These are phyloP conservation scores for Chrysolina americana DNA, from an alignment of 2,888 invertebrate species.

Conservation along the genomic window DNA sequence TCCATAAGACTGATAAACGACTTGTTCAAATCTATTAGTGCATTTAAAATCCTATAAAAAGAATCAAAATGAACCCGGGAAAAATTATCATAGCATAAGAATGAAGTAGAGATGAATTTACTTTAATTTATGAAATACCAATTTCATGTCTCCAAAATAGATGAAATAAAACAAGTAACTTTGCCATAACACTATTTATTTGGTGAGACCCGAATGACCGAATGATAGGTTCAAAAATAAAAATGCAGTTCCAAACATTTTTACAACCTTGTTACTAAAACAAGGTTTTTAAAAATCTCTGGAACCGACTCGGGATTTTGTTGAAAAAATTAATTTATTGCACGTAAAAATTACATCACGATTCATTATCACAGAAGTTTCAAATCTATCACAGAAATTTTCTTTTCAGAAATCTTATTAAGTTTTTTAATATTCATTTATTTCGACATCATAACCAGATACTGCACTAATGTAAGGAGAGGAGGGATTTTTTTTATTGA, in stretches of 20 bases:
- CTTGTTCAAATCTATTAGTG: no score
- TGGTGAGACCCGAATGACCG: constrained; percentile 48
- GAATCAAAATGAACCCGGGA: background rate
- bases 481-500: constrained; percentile 68
- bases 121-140: constrained; percentile 9
- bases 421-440: constrained; percentile 48
- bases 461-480: constrained; percentile 63
- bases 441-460: constrained; percentile 41
- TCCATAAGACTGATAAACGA: no score
- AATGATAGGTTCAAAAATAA: constrained; percentile 62
- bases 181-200: constrained; percentile 55
- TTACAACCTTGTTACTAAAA: constrained; percentile 55
- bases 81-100: background rate
- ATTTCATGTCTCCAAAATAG: constrained; percentile 41
- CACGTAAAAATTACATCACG: constrained; percentile 63
- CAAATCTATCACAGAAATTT: constrained; percentile 46
- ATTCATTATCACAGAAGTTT: constrained; percentile 62
- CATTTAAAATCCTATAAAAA: no score
- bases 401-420: constrained; percentile 34
- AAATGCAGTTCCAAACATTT: constrained; percentile 66
- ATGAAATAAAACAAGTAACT: constrained; percentile 63
- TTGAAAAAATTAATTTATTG: constrained; percentile 66
- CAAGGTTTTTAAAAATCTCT: constrained; percentile 62
- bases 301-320: constrained; percentile 62
- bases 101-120: constrained; percentile 1